A percentile compares a stretch with the other conserved stretches of the same genome.
These are phyloP conservation scores for Ceraclea dissimilis DNA, from an alignment of 2,888 invertebrate species.

Conservation along the genomic window DNA sequence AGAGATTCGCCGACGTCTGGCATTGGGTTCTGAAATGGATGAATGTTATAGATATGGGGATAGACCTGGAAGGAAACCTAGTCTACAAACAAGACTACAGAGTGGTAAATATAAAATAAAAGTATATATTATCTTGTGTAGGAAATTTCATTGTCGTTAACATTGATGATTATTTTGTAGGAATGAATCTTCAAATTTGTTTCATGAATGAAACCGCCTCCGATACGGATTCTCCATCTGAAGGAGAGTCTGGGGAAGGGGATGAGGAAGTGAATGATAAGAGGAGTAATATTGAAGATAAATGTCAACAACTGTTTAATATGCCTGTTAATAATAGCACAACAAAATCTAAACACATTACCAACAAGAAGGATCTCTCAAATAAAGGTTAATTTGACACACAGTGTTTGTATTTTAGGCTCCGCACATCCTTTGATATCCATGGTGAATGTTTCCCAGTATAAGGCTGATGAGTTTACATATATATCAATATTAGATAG, in stretches of 20 bases:
- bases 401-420: too few relatives aligned
- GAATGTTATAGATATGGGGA: constrained; percentile 61
- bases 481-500: too few relatives aligned
- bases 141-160: too few relatives aligned
- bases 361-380: neutral
- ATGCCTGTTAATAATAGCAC: neutral
- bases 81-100: constrained; percentile 79
- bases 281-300: neutral
- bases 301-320: constrained; percentile 2
- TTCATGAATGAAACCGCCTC: constrained; percentile 91
- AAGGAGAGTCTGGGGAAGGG: constrained; percentile 30
- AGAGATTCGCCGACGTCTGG: constrained; percentile 81
- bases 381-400: neutral
- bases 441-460: too few relatives aligned
- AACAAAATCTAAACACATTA: neutral
- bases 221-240: constrained; percentile 74
- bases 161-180: too few relatives aligned
- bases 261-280: neutral
- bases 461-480: too few relatives aligned
- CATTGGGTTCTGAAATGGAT: constrained; percentile 75
- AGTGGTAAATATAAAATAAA: constrained; percentile 54
- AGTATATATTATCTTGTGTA: neutral
- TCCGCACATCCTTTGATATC: too few relatives aligned
- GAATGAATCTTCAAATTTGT: constrained; percentile 91
- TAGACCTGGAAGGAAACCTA: constrained; percentile 74